These are phyloP conservation scores for Tipula vernalis DNA, from an alignment of 2,888 invertebrate genomes.

Conservation along the genomic window DNA sequence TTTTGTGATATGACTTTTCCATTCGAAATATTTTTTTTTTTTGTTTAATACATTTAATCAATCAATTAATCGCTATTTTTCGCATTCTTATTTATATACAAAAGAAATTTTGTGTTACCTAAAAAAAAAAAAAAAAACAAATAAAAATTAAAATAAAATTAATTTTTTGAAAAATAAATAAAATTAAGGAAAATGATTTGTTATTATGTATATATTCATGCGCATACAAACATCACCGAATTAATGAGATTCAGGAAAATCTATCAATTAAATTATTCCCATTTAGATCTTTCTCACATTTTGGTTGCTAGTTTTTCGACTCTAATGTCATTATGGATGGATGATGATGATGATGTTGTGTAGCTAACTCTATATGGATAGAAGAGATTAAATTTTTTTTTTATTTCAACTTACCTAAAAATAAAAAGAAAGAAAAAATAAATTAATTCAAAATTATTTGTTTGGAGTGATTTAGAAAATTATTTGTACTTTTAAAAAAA, in stretches of 20 bases:
- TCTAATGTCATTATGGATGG: neutral
- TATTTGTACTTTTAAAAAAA: neutral
- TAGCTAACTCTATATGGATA: neutral
- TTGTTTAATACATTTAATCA: slow-evolving; percentile 4
- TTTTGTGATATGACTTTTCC: neutral
- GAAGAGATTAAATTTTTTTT: neutral
- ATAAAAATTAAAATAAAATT: neutral
- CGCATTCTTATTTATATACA: neutral
- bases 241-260: neutral
- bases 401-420: neutral
- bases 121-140: neutral
- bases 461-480: neutral
- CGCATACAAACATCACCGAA: neutral
- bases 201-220: neutral
- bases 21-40: neutral
- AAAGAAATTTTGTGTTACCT: neutral
- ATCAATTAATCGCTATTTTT: neutral
- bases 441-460: neutral
- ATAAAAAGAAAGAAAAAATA: neutral
- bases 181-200: neutral
- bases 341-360: neutral
- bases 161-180: neutral
- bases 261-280: neutral
- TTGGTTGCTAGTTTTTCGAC: neutral
- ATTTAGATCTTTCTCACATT: neutral